Evolutionary conservation across 2,797 vertebrate genomes (phyloP), one percentile per base, ranked within the genome.

Genomic region (Poeciliopsis turneri): DNA sequence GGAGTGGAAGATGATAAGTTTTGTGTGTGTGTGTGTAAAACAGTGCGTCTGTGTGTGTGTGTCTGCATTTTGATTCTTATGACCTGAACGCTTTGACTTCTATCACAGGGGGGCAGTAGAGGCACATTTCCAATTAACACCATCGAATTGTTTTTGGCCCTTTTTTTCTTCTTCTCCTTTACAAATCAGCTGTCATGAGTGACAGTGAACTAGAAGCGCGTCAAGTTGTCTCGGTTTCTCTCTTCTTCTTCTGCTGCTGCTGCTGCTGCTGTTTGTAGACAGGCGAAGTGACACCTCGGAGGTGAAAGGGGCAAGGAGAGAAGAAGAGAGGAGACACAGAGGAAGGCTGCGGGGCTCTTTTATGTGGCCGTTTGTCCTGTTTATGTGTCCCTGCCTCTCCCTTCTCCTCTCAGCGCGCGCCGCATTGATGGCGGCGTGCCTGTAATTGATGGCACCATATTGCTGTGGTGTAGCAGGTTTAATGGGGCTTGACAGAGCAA

Each of bases 391-490:
- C 92, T 91, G 94, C 93, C 92, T 92, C 92, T 92, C 86, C 87
- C 88, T 85, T 86, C 84, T 85, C 87, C 84, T 79, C 82, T 87
- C 89, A 86, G 88, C 87, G 83, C 69, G 80, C 91, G 89, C 87
- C 86, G 89, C 95, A 92, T 94, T 92, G 94, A 95, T 94, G 93
- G 94, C 92, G 82, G 91, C 87, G 82, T 77, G 93, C 92, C 93
- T 93, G 93, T 95, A 95, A 96, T 96, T 96, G 95, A 96, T 96
- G 95, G 94, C 90, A 92, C 93, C 94, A 95, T 95, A 95, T 95
- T 95, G 95, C 94, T 92, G 94, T 95, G 94, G 93, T 94, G 94
- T 92, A 94, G 95, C 94, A 92, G 93, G 94, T 95, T 95, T 96
- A 96, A 96, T 96, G 95, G 95, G 92, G 94, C 95, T 94, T 95